Conservation (phyloP, 1,140 invertebrate species). For the Triops longicaudatus region DNA sequence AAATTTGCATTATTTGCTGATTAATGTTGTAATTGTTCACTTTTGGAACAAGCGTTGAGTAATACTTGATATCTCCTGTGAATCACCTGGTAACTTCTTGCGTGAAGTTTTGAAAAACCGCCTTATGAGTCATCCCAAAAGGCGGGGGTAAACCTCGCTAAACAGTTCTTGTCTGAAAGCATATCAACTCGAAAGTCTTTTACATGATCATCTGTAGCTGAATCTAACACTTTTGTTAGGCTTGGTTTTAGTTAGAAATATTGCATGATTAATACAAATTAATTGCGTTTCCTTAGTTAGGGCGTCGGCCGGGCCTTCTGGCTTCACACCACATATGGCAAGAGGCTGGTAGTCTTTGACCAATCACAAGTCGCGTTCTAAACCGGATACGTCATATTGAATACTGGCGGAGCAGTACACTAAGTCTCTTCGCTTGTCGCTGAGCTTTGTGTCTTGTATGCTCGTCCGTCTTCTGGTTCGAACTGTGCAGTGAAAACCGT, state of each 20-base stretch:
- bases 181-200: not conserved
- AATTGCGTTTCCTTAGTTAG: not conserved
- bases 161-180: not conserved
- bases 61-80: not conserved
- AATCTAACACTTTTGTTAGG: not conserved
- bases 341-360: not conserved
- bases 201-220: not conserved
- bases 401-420: not conserved
- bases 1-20: no score
- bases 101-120: not conserved
- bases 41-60: no score
- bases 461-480: not conserved
- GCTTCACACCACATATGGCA: constrained; percentile 11
- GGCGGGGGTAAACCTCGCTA: not conserved
- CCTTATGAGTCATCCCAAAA: not conserved
- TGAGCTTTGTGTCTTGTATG: not conserved
- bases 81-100: not conserved
- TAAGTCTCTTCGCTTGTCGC: not conserved
- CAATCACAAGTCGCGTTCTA: not conserved
- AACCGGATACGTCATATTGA: not conserved
- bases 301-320: not conserved
- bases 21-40: no score
- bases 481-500: constrained; percentile 5
- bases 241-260: not conserved
- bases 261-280: not conserved